Percentiles rank a stretch among this genome's conserved stretches.
Conservation (phyloP, 2,797 vertebrate species). For the Champsocephalus esox region DNA sequence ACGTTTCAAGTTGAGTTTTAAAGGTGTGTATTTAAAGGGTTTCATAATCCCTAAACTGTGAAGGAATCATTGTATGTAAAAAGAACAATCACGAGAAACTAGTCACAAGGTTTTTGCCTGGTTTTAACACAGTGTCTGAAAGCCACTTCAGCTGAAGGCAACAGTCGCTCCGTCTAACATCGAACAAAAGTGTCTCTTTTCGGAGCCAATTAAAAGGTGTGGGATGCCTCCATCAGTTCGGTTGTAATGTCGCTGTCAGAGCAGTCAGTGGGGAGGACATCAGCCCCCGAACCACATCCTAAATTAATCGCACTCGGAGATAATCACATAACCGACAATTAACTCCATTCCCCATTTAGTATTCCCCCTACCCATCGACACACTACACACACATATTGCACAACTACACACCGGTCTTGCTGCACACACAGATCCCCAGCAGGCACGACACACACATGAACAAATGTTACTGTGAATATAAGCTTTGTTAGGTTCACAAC, state of each 20-base stretch:
- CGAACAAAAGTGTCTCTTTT: constrained; percentile 4
- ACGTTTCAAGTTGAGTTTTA: constrained; percentile 62
- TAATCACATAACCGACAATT: constrained; percentile 65
- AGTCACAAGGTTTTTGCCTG: constrained; percentile 22
- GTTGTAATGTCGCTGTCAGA: constrained; percentile 28
- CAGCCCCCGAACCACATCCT: constrained; percentile 38
- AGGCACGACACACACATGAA: constrained; percentile 51
- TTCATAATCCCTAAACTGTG: not conserved
- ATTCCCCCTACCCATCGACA: constrained; percentile 7
- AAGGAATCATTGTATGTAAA: constrained; percentile 17
- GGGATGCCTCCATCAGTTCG: constrained; percentile 44
- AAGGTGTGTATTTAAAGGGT: constrained; percentile 68
- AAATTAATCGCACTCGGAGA: constrained; percentile 57
- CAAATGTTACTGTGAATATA: constrained; percentile 44
- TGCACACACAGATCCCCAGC: constrained; percentile 53
- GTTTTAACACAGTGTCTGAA: constrained; percentile 23
- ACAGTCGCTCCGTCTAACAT: constrained; percentile 43
- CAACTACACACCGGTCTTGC: constrained; percentile 35
- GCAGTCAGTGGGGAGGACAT: constrained; percentile 38
- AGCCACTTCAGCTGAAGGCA: constrained; percentile 38
- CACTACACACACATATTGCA: constrained; percentile 26
- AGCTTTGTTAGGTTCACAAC: constrained; percentile 44
- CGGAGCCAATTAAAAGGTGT: constrained; percentile 71
- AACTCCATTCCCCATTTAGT: constrained; percentile 49
- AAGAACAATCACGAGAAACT: not conserved